Evolutionary conservation across 2,888 invertebrate species (phyloP), one percentile per base, ranked within the genome.

Genomic region (Tortricodes alternella): DNA sequence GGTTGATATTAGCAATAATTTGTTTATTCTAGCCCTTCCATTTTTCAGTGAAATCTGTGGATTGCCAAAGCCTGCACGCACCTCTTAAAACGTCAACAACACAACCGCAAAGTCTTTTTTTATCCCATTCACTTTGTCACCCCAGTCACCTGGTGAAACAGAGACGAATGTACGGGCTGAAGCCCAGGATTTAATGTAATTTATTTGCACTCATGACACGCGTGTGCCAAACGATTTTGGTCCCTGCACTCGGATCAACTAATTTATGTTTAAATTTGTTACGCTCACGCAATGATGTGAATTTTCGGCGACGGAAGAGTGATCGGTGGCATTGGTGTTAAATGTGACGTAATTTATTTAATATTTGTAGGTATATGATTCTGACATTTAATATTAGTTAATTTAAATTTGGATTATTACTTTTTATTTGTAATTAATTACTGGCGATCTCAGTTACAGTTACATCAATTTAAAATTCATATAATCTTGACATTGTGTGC

Each of bases 151-250:
- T 53, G 58, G 67, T 75, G 66, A 71, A 76, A 74, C 73, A 72
- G 72, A 74, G 73, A 71, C 71, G 73, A 83, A 82, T 85, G 82
- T 84, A 80, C 78, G 76, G 74, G 74, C 74, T 77, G 78, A 76
- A 76, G 74, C 68, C 68, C 74, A 70, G 76, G 79, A 82, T 82
- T 81, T 82, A 77, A 83, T 80, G 78, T 82, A 82, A 85, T 85
- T 84, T 84, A 83, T 84, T 76, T 83, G 74, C 80, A 78, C 84
- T 81, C 78, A 76, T 80, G 82, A 73, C 74, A 74, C 76, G 71
- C 80, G 78, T 77, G 80, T 80, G 81, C 82, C 73, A 77, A 81
- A 77, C 78, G 80, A 78, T 80, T 84, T 78, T 75, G 78, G 71
- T 76, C 62, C 71, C 64, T 68, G 71, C 72, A 70, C 64, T 65